Conservation (phyloP, 2,888 invertebrate genomes). For the Limnephilus auricula region DNA sequence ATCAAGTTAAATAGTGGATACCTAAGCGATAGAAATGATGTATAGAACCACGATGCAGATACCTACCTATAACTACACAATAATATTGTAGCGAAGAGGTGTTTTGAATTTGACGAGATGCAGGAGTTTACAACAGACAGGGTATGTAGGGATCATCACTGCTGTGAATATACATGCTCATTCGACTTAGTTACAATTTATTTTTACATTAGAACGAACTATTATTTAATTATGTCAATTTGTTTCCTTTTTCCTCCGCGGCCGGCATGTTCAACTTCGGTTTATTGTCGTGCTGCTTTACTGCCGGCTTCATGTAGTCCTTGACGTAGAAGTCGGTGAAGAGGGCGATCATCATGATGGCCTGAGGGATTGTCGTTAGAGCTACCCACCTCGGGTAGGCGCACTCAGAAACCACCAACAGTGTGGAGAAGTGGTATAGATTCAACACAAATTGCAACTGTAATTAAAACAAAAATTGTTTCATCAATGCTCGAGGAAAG, state of each 20-base stretch:
- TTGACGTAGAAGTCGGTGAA: constrained; percentile 84
- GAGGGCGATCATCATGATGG: constrained; percentile 81
- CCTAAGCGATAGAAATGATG: too few relatives aligned
- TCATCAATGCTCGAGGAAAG: background rate
- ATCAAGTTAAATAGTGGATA: too few relatives aligned
- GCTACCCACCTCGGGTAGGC: constrained; percentile 78
- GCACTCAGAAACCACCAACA: constrained; percentile 77
- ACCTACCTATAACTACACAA: too few relatives aligned
- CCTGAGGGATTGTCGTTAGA: constrained; percentile 80
- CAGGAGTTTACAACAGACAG: too few relatives aligned
- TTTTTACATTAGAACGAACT: too few relatives aligned
- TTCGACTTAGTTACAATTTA: too few relatives aligned
- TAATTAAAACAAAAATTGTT: constrained; percentile 65
- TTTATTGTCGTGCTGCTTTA: background rate
- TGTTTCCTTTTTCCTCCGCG: background rate
- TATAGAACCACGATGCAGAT: too few relatives aligned
- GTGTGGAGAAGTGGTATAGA: constrained; percentile 74
- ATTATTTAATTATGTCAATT: background rate
- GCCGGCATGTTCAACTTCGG: background rate
- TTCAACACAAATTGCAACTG: constrained; percentile 69
- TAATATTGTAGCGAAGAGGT: too few relatives aligned
- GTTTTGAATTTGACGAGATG: too few relatives aligned
- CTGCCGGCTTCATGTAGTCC: constrained; percentile 76
- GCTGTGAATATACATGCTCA: too few relatives aligned
- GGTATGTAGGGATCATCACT: too few relatives aligned